These are phyloP conservation scores for Luffia ferchaultella DNA, from an alignment of 2,888 invertebrate genomes.

Conservation along the genomic window DNA sequence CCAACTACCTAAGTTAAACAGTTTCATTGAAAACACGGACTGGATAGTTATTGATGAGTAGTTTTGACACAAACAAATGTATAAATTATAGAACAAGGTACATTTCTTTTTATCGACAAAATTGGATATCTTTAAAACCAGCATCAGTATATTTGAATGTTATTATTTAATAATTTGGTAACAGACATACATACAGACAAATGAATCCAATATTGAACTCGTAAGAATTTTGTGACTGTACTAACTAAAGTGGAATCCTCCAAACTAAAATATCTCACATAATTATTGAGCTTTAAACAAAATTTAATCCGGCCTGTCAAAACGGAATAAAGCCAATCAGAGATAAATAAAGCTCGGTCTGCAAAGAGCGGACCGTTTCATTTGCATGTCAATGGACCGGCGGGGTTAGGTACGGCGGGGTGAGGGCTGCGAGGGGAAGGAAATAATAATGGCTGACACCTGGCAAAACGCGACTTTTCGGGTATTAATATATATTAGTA, in stretches of 20 bases:
- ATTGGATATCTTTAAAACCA: no score
- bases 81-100: no score
- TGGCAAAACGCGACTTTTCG: neutral
- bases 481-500: neutral
- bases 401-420: slow-evolving; percentile 18
- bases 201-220: no score
- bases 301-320: slow-evolving; percentile 56
- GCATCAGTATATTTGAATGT: no score
- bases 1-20: neutral
- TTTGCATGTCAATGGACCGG: slow-evolving; percentile 53
- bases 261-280: no score
- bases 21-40: neutral
- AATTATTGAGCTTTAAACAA: slow-evolving; percentile 34
- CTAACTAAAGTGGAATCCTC: no score
- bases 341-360: slow-evolving; percentile 56
- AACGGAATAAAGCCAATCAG: slow-evolving; percentile 60
- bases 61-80: no score
- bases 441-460: neutral
- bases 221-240: no score
- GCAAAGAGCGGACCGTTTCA: slow-evolving; percentile 42
- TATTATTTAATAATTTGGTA: no score
- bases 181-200: no score
- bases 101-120: no score
- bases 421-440: slow-evolving; percentile 11
- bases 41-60: no score